Base-by-base conservation (phyloP, 2,888 invertebrate species). In the Smittia sp. region DNA sequence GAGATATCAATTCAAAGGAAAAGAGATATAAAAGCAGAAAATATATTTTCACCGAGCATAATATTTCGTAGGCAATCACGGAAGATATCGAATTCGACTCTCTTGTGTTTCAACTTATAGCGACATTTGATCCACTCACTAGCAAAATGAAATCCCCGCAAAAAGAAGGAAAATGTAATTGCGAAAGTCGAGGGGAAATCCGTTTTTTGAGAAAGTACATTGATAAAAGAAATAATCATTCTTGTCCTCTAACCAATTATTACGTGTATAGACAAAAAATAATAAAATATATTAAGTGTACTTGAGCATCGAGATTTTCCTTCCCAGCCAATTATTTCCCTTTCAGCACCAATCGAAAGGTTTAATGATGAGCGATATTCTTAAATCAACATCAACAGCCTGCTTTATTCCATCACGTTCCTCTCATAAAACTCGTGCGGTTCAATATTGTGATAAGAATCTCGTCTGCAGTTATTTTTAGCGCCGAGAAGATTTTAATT, bases 211-310 rank as follows among this genome's bases (percentile, higher is more conserved):
- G 13, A 58, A 25, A 63, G 13, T 27, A 58, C 18, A 25, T 25
- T 63, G n/a, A 63, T 63, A 63, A 63, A 63, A 58, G 58, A 58
- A 11, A 63, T 22, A 18, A 22, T 52, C 25, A 70, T 54, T 70
- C 38, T 72, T 72, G 58, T 72, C 58, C 72, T 72, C 27, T 62
- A 69, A 52, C 69, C 69, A 69, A 25, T 69, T 69, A 69, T 52
- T 69, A 72, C 54, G 72, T 72, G 72, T 72, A 72, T 58, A 72
- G 62, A 46, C 18, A 70, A 58, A 70, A 70, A 70, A 20, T 20
- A 70, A 70, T 52, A 70, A 70, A 70, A 70, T 52, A 72, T 63
- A 63, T 63, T 63, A 63, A 13, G 27, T 63, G 63, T 63, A 63
- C 25, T 46, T 46, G 2, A 2, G 15, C n/a, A 15, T 46, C 46